phyloP scores from a whole-genome alignment of 2,113 vertebrate species.

The Melanocharis versteri region DNA sequence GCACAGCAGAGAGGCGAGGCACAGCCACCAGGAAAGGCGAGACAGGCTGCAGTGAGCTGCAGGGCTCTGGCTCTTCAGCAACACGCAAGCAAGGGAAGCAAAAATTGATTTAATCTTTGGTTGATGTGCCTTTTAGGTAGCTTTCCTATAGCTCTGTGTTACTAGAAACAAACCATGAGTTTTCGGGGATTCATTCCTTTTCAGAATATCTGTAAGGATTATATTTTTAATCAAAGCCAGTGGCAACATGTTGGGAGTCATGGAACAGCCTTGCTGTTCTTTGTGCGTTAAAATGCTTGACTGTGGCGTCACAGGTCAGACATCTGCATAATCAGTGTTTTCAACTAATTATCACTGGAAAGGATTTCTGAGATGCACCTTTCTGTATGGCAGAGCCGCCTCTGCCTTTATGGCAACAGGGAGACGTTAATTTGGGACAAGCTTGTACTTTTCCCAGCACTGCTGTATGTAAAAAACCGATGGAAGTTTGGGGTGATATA shows the following conservation, averaged over 20 bases:
- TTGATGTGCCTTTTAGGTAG: neutral
- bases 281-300: neutral
- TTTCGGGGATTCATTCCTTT: neutral
- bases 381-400: neutral
- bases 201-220: neutral
- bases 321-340: neutral
- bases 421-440: neutral
- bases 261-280: neutral
- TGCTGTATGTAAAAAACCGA: fast-evolving
- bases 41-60: neutral
- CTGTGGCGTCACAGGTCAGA: neutral
- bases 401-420: neutral
- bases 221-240: neutral
- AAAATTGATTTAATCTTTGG: neutral
- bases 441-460: neutral
- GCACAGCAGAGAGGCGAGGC: slow-evolving; percentile 11
- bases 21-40: neutral
- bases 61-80: neutral
- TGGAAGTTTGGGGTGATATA: neutral
- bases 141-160: neutral
- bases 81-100: neutral
- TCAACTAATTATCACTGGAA: neutral
- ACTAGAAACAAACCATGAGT: neutral
- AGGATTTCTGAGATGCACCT: neutral
- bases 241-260: neutral